Evolutionary conservation across 2,797 vertebrate species (phyloP).

Genomic region (Prunella strophiata): DNA sequence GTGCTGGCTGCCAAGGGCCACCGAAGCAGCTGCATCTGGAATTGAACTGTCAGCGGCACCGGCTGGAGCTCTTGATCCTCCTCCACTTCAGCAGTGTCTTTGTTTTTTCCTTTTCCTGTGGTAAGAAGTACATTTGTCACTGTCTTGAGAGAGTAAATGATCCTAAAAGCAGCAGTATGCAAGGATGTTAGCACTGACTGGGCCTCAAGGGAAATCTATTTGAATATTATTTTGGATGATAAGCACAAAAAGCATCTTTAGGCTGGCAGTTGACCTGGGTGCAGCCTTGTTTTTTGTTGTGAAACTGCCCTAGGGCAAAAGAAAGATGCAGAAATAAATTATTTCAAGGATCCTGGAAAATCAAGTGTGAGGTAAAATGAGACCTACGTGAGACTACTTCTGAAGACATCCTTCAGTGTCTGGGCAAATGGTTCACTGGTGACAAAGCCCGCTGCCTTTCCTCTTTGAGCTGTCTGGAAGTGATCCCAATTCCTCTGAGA

Average conservation of each 20-base stretch:
- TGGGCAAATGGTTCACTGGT: not conserved
- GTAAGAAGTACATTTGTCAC: not conserved
- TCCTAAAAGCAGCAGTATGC: not conserved
- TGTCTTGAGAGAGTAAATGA: not conserved
- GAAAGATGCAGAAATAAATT: not conserved
- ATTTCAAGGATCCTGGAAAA: not conserved
- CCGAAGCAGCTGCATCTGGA: slow-evolving; percentile 79
- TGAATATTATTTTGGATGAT: not conserved
- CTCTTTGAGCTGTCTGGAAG: not conserved
- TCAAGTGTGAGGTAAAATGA: not conserved
- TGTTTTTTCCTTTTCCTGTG: slow-evolving; percentile 69
- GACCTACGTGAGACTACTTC: slow-evolving; percentile 26
- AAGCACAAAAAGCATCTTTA: not conserved
- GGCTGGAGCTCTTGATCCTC: not conserved
- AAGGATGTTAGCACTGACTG: not conserved
- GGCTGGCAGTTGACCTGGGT: too few relatives aligned
- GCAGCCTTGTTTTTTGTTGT: not conserved
- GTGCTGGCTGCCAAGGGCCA: slow-evolving; percentile 60
- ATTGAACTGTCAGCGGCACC: slow-evolving; percentile 74
- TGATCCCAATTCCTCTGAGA: slow-evolving; percentile 30
- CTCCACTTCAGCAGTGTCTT: not conserved
- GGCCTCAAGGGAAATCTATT: not conserved
- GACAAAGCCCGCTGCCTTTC: slow-evolving; percentile 32
- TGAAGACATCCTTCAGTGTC: not conserved
- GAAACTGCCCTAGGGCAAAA: not conserved